Base-by-base conservation (phyloP, 2,888 invertebrate genomes). In the Cephus pygmeus region DNA sequence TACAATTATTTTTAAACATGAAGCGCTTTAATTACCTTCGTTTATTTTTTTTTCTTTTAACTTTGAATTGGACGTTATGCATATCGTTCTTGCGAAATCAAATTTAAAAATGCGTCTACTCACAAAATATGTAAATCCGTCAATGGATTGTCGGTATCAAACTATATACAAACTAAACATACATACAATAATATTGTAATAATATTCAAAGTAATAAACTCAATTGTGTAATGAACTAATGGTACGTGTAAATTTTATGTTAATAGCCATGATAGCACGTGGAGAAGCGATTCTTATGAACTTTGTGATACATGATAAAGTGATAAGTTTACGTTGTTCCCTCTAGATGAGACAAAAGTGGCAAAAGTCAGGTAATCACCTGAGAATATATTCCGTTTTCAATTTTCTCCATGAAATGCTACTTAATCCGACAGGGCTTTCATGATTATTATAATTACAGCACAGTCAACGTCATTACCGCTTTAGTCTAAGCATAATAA, bases 81-180 rank as follows among this genome's bases (percentile, higher is more conserved):
- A 6, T 56, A 23, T 56, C 23, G 23, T 56, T 23, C 9, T 23
- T 23, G 56, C 15, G 15, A 56, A 56, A 56, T 56, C 9, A 56
- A 56, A 15, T 15, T 34, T 34, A 40, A 40, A 40, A 15, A 15
- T 56, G 23, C 23, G 23, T 56, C 2, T 56, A 82, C 80, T 87
- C 84, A 85, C 83, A 87, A 87, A 79, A 87, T 85, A 85, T 83
- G 83, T 79, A 78, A 80, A 83, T 81, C 80, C 84, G 81, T 83
- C 83, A 40, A 40, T 40, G 82, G 78, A 81, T 79, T 81, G 75
- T 81, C 80, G 76, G 77, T 83, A 78, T 83, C 80, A 73, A 40
- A 73, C 74, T 87, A 87, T 86, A 81, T 86, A 87, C 85, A 87
- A 82, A 81, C 83, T 86, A 86, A 73, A 85, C 77, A 82, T 86